These are phyloP conservation scores for Condylura cristata DNA, from an alignment of 2,113 vertebrate species.

Conservation along the genomic window DNA sequence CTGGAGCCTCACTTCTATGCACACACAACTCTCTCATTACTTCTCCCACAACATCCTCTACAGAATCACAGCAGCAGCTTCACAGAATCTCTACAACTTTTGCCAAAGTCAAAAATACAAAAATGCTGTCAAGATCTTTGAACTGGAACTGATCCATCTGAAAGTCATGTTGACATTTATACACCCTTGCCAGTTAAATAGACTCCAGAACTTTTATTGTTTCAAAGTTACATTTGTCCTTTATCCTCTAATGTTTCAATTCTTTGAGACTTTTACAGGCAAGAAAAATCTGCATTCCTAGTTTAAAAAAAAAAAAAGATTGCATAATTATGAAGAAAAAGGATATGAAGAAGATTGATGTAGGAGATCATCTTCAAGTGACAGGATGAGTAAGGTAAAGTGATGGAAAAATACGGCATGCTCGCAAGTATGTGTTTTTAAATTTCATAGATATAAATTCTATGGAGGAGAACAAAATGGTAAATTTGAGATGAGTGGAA, in stretches of 20 bases:
- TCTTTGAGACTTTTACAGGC: background rate
- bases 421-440: background rate
- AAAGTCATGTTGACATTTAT: conserved; percentile 30
- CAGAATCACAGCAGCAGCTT: background rate
- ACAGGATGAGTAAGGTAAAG: background rate
- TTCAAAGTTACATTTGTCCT: background rate
- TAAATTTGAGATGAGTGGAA: background rate
- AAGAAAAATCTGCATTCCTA: background rate
- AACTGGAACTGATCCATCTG: conserved; percentile 19
- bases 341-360: background rate
- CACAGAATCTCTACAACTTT: background rate
- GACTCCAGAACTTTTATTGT: background rate
- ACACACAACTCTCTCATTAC: background rate
- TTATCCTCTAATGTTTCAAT: background rate
- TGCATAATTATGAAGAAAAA: background rate
- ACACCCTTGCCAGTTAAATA: background rate
- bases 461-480: background rate
- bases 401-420: background rate
- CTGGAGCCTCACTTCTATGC: background rate
- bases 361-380: background rate
- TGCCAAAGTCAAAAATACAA: conserved; percentile 57
- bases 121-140: conserved; percentile 44
- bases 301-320: background rate
- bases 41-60: background rate
- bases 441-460: background rate